These are phyloP conservation scores for Trissolcus japonicus DNA, from an alignment of 2,888 invertebrate species.

Conservation along the genomic window DNA sequence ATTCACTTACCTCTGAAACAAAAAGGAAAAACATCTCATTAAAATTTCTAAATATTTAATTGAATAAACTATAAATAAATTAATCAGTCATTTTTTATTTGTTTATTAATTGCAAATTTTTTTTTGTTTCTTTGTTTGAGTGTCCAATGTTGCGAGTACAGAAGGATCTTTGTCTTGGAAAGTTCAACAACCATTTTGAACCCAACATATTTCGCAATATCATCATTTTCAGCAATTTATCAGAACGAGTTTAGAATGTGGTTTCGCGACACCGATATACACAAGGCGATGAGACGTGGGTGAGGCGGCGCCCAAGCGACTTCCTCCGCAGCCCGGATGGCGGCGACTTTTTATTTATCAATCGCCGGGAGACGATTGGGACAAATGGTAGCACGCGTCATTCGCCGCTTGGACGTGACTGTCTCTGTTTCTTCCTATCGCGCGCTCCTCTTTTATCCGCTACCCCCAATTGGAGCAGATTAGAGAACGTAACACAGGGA, in stretches of 20 bases:
- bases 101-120: too few species aligned
- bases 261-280: too few species aligned
- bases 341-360: conserved; percentile 71
- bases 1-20: too few species aligned
- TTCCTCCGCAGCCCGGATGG: conserved; percentile 71
- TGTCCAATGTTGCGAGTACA: too few species aligned
- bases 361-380: conserved; percentile 74
- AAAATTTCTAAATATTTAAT: too few species aligned
- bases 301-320: conserved; percentile 60
- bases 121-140: too few species aligned
- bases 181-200: too few species aligned
- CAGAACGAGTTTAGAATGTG: not conserved
- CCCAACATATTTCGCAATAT: too few species aligned
- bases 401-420: conserved; percentile 64
- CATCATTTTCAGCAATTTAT: too few species aligned
- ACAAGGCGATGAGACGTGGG: conserved; percentile 27
- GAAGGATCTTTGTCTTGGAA: too few species aligned
- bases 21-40: not conserved
- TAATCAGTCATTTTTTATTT: not conserved
- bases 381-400: conserved; percentile 76
- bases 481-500: conserved; percentile 73
- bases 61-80: not conserved
- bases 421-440: conserved; percentile 61
- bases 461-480: conserved; percentile 74
- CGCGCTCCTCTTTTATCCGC: conserved; percentile 60